Conservation (phyloP, 2,113 vertebrate species). For the Cinclus cinclus region DNA sequence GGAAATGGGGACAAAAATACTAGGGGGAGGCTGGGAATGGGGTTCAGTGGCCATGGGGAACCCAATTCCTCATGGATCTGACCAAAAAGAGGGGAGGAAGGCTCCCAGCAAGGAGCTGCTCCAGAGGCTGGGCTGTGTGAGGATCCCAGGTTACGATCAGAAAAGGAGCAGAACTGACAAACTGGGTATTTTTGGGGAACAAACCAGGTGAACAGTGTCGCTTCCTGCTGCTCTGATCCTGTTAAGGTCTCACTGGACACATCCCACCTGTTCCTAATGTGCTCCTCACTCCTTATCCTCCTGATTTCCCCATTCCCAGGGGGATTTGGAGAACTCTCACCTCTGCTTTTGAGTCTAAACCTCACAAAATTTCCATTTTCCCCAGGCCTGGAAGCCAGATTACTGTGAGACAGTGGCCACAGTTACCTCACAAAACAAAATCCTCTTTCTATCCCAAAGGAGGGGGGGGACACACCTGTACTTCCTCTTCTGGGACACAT, state of each 20-base stretch:
- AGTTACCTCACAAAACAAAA: neutral
- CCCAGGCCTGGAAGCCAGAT: fast-evolving
- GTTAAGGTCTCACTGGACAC: neutral
- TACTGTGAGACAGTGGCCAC: neutral
- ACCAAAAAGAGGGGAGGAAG: neutral
- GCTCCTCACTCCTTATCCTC: neutral
- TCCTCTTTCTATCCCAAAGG: neutral
- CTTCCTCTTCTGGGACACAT: slow-evolving; percentile 94
- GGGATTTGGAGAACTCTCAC: neutral
- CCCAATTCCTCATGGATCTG: fast-evolving
- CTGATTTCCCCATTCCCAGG: fast-evolving
- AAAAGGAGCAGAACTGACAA: neutral
- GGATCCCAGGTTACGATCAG: neutral
- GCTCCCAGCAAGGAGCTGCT: neutral
- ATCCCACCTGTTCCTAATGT: fast-evolving
- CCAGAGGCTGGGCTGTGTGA: neutral
- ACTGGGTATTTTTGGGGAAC: neutral
- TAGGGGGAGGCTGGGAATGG: fast-evolving
- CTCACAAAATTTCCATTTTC: fast-evolving
- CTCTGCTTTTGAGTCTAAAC: neutral
- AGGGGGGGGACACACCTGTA: slow-evolving; percentile 82
- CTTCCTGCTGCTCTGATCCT: fast-evolving
- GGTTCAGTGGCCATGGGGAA: fast-evolving
- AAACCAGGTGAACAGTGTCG: fast-evolving
- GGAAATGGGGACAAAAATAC: fast-evolving